Evolutionary conservation across 2,113 vertebrate genomes (phyloP).

Genomic region (Cryptomyrus ogoouensis): DNA sequence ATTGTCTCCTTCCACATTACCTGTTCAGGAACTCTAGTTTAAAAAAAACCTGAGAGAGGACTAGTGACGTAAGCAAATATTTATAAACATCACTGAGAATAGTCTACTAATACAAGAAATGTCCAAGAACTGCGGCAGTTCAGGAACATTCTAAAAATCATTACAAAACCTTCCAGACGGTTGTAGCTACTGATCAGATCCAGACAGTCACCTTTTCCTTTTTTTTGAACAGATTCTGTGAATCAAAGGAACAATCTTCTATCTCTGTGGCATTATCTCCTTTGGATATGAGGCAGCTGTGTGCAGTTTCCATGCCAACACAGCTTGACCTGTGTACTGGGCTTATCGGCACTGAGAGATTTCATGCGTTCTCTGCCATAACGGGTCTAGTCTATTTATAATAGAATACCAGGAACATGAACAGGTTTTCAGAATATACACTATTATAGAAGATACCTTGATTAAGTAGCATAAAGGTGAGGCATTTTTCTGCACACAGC

Average conservation of each 20-base stretch:
- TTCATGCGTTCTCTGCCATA: background rate
- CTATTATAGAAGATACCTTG: background rate
- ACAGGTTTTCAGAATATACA: background rate
- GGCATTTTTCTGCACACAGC: background rate
- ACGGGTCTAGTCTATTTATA: background rate
- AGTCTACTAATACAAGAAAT: background rate
- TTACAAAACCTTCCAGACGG: background rate
- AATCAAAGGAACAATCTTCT: background rate
- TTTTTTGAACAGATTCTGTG: background rate
- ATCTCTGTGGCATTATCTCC: background rate
- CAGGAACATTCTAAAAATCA: background rate
- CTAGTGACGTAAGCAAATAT: background rate
- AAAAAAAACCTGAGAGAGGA: background rate
- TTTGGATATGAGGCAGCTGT: background rate
- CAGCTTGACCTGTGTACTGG: background rate
- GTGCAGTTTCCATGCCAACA: constrained; percentile 8
- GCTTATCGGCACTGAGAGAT: background rate
- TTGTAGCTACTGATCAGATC: background rate
- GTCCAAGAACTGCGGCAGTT: background rate
- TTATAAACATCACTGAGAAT: background rate
- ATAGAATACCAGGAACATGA: background rate
- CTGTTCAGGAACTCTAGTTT: background rate
- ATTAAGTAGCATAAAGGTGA: background rate
- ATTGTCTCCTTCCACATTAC: background rate
- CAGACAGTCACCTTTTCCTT: background rate